Conservation (phyloP, 2,797 vertebrate genomes). For the Rhinophrynus dorsalis region DNA sequence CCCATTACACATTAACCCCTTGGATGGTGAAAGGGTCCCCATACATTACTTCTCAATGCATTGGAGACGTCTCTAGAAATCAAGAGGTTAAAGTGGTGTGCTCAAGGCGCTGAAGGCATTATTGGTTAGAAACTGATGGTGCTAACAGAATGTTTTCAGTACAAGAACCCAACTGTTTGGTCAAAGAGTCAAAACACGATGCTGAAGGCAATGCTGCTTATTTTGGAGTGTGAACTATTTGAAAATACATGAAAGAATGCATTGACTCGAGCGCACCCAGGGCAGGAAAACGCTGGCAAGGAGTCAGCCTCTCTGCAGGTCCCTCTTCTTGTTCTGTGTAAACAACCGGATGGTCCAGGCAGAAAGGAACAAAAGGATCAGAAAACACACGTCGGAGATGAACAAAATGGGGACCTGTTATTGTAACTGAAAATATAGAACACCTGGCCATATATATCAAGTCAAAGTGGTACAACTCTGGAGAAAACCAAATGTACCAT, state of each 20-base stretch:
- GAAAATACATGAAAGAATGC: slow-evolving; percentile 33
- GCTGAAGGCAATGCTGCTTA: slow-evolving; percentile 13
- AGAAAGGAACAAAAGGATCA: background rate
- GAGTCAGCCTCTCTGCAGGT: background rate
- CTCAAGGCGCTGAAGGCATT: too few relatives aligned
- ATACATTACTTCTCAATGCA: too few relatives aligned
- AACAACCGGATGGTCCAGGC: background rate
- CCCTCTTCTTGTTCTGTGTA: slow-evolving; percentile 6
- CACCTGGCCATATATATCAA: too few relatives aligned
- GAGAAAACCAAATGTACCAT: too few relatives aligned
- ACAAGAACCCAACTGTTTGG: slow-evolving; percentile 27
- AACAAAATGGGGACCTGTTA: too few relatives aligned
- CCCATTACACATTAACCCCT: too few relatives aligned
- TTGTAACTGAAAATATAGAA: too few relatives aligned
- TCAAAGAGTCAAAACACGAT: background rate
- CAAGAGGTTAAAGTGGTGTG: too few relatives aligned
- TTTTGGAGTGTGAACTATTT: slow-evolving; percentile 33
- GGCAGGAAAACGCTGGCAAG: background rate
- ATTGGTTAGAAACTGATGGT: background rate
- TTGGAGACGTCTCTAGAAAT: too few relatives aligned
- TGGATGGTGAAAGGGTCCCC: too few relatives aligned
- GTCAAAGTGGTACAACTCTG: too few relatives aligned
- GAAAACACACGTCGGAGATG: background rate
- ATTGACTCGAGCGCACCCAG: slow-evolving; percentile 34
- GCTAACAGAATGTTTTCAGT: slow-evolving; percentile 20